phyloP scores from a whole-genome alignment of 2,113 vertebrate species.

The Ptilonorhynchus violaceus region DNA sequence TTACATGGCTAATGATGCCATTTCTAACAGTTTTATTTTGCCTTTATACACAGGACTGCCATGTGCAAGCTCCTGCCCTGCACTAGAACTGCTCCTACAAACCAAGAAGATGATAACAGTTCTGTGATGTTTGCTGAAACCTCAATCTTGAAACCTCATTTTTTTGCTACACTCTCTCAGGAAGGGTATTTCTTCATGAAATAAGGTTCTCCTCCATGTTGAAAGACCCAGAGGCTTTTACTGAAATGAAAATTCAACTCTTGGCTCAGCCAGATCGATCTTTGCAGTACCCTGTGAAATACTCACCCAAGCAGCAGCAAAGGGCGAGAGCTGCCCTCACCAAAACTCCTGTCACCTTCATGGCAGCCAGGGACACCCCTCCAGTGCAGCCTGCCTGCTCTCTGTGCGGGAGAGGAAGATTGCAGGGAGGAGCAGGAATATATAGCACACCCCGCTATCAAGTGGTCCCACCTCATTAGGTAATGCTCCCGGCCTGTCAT shows the following conservation, averaged over 20 bases:
- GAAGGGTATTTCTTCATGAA: not conserved
- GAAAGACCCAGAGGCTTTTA: not conserved
- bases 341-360: not conserved
- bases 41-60: not conserved
- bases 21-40: not conserved
- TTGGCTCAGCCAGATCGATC: not conserved
- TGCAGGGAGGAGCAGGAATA: not conserved
- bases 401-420: not conserved
- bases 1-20: not conserved
- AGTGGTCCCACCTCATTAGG: conserved; percentile 21
- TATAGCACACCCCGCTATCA: not conserved
- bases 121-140: not conserved
- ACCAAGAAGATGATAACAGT: not conserved
- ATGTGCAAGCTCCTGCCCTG: not conserved
- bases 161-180: not conserved
- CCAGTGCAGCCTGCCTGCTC: not conserved
- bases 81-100: not conserved
- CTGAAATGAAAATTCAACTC: not conserved
- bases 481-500: not conserved
- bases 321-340: conserved; percentile 18
- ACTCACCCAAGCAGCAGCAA: conserved; percentile 53
- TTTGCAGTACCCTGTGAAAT: not conserved
- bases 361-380: not conserved
- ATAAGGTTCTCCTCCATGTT: not conserved
- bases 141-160: not conserved